A percentile compares a stretch with the other conserved stretches of the same genome.
These are phyloP conservation scores for Nanorana parkeri DNA, from an alignment of 2,113 vertebrate species.

Conservation along the genomic window DNA sequence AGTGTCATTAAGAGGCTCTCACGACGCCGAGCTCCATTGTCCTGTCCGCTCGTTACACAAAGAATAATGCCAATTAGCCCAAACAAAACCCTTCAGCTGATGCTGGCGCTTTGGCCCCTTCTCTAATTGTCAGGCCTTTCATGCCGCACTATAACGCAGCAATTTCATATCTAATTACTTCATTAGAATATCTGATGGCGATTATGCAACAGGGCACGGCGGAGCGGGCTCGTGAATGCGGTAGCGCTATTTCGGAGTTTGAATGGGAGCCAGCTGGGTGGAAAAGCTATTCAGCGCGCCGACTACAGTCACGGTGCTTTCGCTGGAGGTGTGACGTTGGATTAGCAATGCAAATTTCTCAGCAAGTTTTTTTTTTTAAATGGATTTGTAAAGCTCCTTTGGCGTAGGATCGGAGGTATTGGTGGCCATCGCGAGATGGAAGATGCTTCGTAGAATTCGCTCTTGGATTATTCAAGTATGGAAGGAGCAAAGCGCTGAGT, in stretches of 20 bases:
- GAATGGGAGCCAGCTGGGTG: neutral
- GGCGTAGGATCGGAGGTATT: too few relatives aligned
- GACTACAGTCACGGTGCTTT: neutral
- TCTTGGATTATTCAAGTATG: too few relatives aligned
- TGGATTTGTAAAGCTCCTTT: too few relatives aligned
- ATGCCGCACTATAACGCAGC: neutral
- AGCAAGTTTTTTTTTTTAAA: too few relatives aligned
- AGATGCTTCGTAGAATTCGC: too few relatives aligned
- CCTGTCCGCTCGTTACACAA: slow-evolving; percentile 16
- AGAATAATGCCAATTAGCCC: slow-evolving; percentile 50
- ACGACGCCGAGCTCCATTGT: slow-evolving; percentile 18
- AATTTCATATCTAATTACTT: slow-evolving; percentile 7
- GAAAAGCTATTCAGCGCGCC: neutral
- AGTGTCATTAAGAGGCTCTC: slow-evolving; percentile 45
- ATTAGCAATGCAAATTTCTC: too few relatives aligned
- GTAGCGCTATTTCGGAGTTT: neutral
- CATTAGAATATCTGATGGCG: slow-evolving; percentile 4
- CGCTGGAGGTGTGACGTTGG: too few relatives aligned
- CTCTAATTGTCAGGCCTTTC: slow-evolving; percentile 22
- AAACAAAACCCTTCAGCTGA: slow-evolving; percentile 35
- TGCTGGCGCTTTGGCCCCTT: slow-evolving; percentile 8
- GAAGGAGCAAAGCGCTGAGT: too few relatives aligned
- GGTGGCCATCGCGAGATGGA: too few relatives aligned
- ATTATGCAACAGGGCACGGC: neutral
- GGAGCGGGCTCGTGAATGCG: too few relatives aligned